These are phyloP conservation scores for Onthophagus taurus DNA, from an alignment of 1,140 invertebrate species.

Conservation along the genomic window DNA sequence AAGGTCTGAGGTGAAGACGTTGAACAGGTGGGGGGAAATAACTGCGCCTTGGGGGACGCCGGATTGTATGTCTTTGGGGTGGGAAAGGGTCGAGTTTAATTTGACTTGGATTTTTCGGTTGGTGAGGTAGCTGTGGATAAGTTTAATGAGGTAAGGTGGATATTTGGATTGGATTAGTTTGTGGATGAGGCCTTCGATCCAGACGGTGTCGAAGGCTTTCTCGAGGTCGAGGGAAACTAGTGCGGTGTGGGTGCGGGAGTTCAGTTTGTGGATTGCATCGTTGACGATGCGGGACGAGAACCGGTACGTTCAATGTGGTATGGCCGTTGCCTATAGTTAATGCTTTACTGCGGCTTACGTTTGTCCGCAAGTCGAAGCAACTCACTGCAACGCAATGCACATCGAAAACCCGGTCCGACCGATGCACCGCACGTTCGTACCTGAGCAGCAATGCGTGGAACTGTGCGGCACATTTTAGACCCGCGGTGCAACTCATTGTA, in stretches of 20 bases:
- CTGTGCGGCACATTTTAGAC: too few species aligned
- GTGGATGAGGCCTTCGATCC: slow-evolving; percentile 19
- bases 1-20: slow-evolving; percentile 20
- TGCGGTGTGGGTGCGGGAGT: slow-evolving; percentile 18
- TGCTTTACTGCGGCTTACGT: too few species aligned
- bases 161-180: slow-evolving; percentile 17
- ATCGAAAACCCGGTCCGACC: too few species aligned
- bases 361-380: too few species aligned
- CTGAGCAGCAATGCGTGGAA: too few species aligned
- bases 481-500: too few species aligned
- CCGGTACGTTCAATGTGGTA: too few species aligned
- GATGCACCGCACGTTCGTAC: too few species aligned
- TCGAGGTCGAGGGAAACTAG: slow-evolving; percentile 20
- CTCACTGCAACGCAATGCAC: too few species aligned
- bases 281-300: slow-evolving; percentile 15
- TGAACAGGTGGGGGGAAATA: slow-evolving; percentile 19
- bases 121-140: slow-evolving; percentile 13
- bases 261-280: slow-evolving; percentile 21
- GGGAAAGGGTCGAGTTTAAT: slow-evolving; percentile 9
- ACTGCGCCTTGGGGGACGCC: slow-evolving; percentile 26
- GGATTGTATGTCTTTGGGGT: slow-evolving; percentile 11
- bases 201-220: slow-evolving; percentile 27
- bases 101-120: slow-evolving; percentile 13
- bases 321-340: too few species aligned
- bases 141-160: slow-evolving; percentile 4